Evolutionary conservation across 2,797 vertebrate genomes (phyloP).

Genomic region (Miichthys miiuy): DNA sequence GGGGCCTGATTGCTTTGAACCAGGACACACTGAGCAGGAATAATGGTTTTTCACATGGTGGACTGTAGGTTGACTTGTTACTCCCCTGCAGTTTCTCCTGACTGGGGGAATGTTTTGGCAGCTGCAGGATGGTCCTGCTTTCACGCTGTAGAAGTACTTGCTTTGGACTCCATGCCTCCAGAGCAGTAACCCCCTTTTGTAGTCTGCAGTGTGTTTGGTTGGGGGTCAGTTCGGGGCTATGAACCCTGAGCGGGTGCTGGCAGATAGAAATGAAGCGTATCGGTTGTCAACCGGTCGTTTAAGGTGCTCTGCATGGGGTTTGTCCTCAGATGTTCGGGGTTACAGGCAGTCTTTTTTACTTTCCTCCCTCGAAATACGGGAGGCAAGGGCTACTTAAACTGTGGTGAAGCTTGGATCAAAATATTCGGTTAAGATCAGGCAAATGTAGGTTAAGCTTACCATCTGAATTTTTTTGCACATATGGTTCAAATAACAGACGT

Average conservation of each 20-base stretch:
- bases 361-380: not conserved
- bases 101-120: slow-evolving; percentile 39
- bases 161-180: not conserved
- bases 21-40: too few species aligned
- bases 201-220: slow-evolving; percentile 15
- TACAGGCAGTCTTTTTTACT: not conserved
- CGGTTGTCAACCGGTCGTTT: slow-evolving; percentile 8
- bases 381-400: too few species aligned
- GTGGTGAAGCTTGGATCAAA: not conserved
- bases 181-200: not conserved
- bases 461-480: not conserved
- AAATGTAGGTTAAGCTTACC: not conserved
- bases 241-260: slow-evolving; percentile 23
- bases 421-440: not conserved
- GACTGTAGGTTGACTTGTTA: not conserved
- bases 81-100: slow-evolving; percentile 1
- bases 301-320: slow-evolving; percentile 29
- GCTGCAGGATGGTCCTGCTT: slow-evolving; percentile 22
- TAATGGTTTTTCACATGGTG: not conserved
- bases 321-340: slow-evolving; percentile 16
- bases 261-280: slow-evolving; percentile 6
- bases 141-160: not conserved
- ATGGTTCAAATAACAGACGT: not conserved
- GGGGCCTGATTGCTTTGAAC: not conserved
- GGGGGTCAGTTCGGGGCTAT: slow-evolving; percentile 18